Percentiles rank a stretch among this genome's conserved stretches.
Evolutionary conservation across 2,797 vertebrate genomes (phyloP).

Genomic region (Chiroxiphia lanceolata): DNA sequence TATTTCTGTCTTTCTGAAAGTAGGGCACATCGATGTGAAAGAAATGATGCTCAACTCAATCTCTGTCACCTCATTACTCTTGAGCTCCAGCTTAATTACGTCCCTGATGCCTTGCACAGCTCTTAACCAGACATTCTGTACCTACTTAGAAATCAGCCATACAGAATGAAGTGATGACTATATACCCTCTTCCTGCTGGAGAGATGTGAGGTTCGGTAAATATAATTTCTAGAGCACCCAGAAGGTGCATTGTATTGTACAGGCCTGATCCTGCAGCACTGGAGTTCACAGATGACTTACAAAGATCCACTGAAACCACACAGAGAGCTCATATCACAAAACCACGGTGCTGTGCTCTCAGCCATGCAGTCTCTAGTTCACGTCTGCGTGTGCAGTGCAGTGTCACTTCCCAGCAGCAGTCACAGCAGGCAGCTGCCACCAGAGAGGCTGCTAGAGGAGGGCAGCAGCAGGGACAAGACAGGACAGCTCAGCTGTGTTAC

Average conservation of each 20-base stretch:
- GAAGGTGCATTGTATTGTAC: not conserved
- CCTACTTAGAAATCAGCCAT: slow-evolving; percentile 32
- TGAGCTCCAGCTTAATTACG: slow-evolving; percentile 48
- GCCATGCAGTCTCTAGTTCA: not conserved
- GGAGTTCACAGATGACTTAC: not conserved
- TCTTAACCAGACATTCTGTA: slow-evolving; percentile 18
- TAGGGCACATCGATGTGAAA: not conserved
- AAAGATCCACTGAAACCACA: not conserved
- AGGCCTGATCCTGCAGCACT: not conserved
- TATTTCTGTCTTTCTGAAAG: slow-evolving; percentile 41
- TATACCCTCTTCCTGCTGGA: not conserved
- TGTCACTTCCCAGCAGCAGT: not conserved
- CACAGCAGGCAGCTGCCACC: not conserved
- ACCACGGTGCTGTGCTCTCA: rapidly evolving
- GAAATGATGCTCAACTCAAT: slow-evolving; percentile 41
- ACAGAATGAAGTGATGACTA: slow-evolving; percentile 16
- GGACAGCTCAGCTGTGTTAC: not conserved
- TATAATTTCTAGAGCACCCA: not conserved
- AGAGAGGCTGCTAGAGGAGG: not conserved
- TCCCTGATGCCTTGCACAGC: slow-evolving; percentile 46
- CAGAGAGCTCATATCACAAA: not conserved
- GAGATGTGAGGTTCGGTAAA: not conserved
- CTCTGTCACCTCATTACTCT: slow-evolving; percentile 62
- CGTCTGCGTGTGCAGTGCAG: rapidly evolving
- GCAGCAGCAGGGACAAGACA: rapidly evolving